Conservation (phyloP, 1,140 invertebrate genomes). For the Phocides pigmalion region DNA sequence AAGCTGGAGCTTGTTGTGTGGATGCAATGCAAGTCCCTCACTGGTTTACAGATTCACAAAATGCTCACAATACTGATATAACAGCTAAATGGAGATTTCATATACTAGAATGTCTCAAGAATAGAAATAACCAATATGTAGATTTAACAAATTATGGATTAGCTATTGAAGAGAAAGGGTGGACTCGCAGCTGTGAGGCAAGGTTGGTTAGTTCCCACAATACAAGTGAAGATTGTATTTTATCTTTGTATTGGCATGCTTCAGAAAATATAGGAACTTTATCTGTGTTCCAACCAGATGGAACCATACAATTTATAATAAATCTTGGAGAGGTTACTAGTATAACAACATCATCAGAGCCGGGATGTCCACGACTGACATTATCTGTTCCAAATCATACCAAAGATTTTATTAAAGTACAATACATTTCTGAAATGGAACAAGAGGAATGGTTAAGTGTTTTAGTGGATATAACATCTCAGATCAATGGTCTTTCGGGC, state of each 20-base stretch:
- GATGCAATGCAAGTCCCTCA: constrained; percentile 89
- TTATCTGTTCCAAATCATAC: constrained; percentile 88
- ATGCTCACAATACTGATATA: constrained; percentile 85
- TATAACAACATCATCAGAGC: constrained; percentile 90
- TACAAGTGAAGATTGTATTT: constrained; percentile 88
- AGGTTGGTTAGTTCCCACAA: constrained; percentile 86
- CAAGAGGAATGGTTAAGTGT: constrained; percentile 94
- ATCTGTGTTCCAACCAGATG: constrained; percentile 90
- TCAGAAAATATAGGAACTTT: constrained; percentile 89
- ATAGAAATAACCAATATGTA: constrained; percentile 81
- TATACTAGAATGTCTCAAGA: constrained; percentile 89
- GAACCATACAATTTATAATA: constrained; percentile 88
- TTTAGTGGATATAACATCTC: constrained; percentile 88
- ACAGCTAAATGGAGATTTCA: constrained; percentile 89
- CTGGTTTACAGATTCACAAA: constrained; percentile 88
- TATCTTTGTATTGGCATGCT: constrained; percentile 91
- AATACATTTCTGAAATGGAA: constrained; percentile 91
- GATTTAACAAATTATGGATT: constrained; percentile 87
- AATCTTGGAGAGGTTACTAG: constrained; percentile 89
- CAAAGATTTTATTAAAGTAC: constrained; percentile 86
- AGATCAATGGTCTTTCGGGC: constrained; percentile 88
- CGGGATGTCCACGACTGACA: constrained; percentile 88
- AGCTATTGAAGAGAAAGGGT: constrained; percentile 92
- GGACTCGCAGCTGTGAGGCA: constrained; percentile 91
- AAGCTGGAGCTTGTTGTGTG: constrained; percentile 90